phyloP scores from a whole-genome alignment of 1,140 invertebrate genomes.

The Helicoverpa zea region DNA sequence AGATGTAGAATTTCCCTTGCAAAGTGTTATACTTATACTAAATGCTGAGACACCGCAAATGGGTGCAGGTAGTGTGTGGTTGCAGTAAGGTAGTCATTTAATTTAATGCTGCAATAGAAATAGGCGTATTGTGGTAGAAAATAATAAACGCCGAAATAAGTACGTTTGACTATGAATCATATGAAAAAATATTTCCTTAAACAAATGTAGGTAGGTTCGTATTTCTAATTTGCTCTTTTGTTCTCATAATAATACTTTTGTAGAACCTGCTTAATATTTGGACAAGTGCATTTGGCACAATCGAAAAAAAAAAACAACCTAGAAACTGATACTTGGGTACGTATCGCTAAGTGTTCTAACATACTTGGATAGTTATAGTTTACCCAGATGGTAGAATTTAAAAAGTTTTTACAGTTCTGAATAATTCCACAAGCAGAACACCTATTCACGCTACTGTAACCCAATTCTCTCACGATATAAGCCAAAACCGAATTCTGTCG shows the following conservation, averaged over 20 bases:
- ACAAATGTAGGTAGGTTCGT: no score
- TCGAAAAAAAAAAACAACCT: neutral
- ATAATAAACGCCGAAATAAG: neutral
- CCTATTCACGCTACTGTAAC: neutral
- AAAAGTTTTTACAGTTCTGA: no score
- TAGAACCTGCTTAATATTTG: constrained; percentile 3
- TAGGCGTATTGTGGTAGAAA: neutral
- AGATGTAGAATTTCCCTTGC: neutral
- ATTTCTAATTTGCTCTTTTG: neutral
- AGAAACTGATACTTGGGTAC: no score
- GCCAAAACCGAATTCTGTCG: constrained; percentile 14
- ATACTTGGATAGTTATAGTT: neutral
- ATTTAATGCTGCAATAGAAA: neutral
- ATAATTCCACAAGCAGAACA: neutral
- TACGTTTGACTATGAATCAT: neutral
- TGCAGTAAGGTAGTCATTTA: neutral
- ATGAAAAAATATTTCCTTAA: neutral
- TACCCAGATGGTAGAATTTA: no score
- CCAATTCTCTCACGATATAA: neutral
- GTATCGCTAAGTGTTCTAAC: no score
- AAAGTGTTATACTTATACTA: neutral
- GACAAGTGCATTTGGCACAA: constrained; percentile 10
- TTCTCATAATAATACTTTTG: constrained; percentile 7
- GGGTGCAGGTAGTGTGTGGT: neutral
- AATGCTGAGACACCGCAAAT: neutral